Evolutionary conservation across 2,888 invertebrate species (phyloP), one percentile per base, ranked within the genome.

Genomic region (Criorhina ranunculi): DNA sequence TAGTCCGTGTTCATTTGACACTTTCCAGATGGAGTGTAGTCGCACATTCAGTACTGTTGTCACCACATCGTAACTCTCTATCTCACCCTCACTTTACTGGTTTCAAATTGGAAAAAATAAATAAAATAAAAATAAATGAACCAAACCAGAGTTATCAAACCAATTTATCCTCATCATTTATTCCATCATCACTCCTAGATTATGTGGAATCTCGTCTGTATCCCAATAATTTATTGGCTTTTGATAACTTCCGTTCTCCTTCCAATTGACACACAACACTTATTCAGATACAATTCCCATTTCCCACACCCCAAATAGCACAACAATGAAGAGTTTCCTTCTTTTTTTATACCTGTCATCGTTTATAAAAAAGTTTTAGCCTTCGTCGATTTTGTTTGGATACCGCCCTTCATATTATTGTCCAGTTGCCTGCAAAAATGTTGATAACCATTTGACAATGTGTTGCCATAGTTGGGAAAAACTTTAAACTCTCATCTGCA

Each of bases 371-470:
- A 75, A 75, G 69, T 85, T 24, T 79, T 75, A 57, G 51, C 64
- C 64, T 3, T 24, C 24, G 40, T 46, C 79, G 37, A 66, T 70
- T 85, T 70, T 75, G 69, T 70, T 76, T 75, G 64, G 76, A 81
- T 70, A 59, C 69, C 55, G 37, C 72, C 73, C 55, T 67, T 78
- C 72, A 67, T 73, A 78, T 79, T 76, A 79, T 70, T 80, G 85
- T 80, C 80, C 80, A 85, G 75, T 85, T 85, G 79, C 69, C 80
- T 80, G 85, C 57, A 55, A 76, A 85, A 85, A 80, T 85, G 76
- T 75, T 80, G 85, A 85, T 85, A 85, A 85, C 85, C 80, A 80
- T 80, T 80, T 66, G 85, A 85, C 80, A 85, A 85, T 85, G 85
- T 80, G 85, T 85, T 85, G 76, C 66, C 64, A 66, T 80, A 80